Conservation (phyloP, 2,797 vertebrate genomes). For the Squalus acanthias region DNA sequence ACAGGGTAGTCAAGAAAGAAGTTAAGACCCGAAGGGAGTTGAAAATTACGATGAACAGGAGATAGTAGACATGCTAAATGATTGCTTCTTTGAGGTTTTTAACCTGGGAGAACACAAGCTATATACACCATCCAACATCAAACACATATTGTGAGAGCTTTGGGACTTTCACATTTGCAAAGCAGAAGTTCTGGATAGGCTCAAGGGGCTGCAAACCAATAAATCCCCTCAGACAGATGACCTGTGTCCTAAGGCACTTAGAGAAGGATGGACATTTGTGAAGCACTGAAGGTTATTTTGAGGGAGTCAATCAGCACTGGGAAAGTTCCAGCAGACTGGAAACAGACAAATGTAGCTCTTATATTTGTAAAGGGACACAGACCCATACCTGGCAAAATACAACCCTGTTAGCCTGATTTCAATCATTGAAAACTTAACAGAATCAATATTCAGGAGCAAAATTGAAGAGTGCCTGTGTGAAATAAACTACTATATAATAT, state of each 20-base stretch:
- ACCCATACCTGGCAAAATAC: neutral
- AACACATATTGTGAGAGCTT: neutral
- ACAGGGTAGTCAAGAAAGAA: neutral
- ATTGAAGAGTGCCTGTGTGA: neutral
- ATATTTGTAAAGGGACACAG: neutral
- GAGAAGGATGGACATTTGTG: neutral
- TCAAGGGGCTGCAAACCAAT: conserved; percentile 1
- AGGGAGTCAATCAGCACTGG: neutral
- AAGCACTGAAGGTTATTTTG: neutral
- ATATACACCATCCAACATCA: neutral
- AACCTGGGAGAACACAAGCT: neutral
- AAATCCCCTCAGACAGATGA: neutral
- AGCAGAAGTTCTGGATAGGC: neutral
- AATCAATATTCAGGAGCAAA: neutral
- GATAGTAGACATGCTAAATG: neutral
- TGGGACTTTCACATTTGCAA: conserved; percentile 21
- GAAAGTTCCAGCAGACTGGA: neutral
- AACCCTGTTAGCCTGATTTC: neutral
- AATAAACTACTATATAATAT: neutral
- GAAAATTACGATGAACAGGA: no score
- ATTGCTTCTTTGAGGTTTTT: neutral
- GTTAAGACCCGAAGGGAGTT: neutral
- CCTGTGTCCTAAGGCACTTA: neutral
- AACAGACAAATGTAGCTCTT: neutral
- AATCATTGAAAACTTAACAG: neutral